Base-by-base conservation (phyloP, 2,797 vertebrate species). In the Cynodonichthys magdalenae region DNA sequence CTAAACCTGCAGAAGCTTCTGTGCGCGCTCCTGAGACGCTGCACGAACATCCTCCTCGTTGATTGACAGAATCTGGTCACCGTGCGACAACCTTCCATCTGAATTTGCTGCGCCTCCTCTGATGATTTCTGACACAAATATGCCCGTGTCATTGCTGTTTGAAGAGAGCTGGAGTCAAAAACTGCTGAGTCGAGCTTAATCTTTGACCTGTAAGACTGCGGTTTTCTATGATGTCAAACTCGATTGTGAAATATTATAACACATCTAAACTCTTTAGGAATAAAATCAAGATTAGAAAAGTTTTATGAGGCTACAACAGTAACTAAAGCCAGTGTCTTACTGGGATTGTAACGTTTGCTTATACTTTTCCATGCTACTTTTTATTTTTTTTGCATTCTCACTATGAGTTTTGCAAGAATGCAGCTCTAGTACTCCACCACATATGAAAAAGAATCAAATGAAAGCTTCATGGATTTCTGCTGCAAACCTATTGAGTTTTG, bases 91-190 rank as follows among this genome's bases (percentile, higher is more conserved):
- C 63, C 95, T 95, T 53, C 95, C 95, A 71, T 98, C 95, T 3
- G 86, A 79, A 81, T 96, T 95, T 31, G 93, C 94, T 77, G 94
- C 93, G 57, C 96, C 95, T 88, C 96, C 96, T 88, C 92, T 95
- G 79, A 95, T 92, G 24, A 98, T 95, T 78, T 97, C 96, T 27
- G 96, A 97, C 73, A 99, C 96, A 89, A 99, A 99, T 58, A 98
- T 95, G 15, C 97, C 97, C 0, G 94, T 96, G 83, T 96, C 96
- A 83, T 95, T 95, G 85, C 96, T 98, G 91, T 51, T 10, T 58
- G 84, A 44, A 54, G 65, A 87, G 77, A 85, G 69, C 59, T 75
- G 77, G 88, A 72, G 87, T 86, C 82, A 80, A 53, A 75, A 69
- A 39, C 53, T 14, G 49, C 45, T 51, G 61, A 41, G 54, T 27